Evolutionary conservation across 2,888 invertebrate genomes (phyloP).

Genomic region (Eremobia ochroleuca): DNA sequence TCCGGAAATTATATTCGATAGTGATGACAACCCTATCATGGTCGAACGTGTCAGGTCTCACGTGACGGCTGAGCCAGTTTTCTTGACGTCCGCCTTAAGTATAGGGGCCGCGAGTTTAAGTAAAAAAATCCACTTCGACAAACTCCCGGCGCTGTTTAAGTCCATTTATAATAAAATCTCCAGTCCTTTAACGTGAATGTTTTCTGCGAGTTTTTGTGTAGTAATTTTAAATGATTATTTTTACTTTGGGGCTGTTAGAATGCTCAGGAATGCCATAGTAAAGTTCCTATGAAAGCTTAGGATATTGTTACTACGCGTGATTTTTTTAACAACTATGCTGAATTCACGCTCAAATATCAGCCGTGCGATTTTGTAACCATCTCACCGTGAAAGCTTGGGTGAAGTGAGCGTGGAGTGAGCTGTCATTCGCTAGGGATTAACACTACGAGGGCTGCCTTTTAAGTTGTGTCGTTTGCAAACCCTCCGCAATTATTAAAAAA

Average conservation of each 20-base stretch:
- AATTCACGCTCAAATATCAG: slow-evolving; percentile 13
- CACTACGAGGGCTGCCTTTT: too few relatives aligned
- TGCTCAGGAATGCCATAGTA: slow-evolving; percentile 17
- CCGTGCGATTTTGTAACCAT: too few relatives aligned
- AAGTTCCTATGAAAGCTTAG: slow-evolving; percentile 33
- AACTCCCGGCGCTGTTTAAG: slow-evolving; percentile 78
- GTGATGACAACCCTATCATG: slow-evolving; percentile 84
- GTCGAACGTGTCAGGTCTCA: slow-evolving; percentile 75
- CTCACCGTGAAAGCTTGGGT: too few relatives aligned
- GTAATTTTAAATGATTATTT: slow-evolving; percentile 27
- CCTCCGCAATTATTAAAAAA: too few relatives aligned
- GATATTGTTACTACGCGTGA: neutral
- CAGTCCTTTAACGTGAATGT: slow-evolving; percentile 69
- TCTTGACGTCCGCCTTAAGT: slow-evolving; percentile 61
- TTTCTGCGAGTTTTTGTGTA: slow-evolving; percentile 23
- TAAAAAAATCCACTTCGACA: slow-evolving; percentile 76
- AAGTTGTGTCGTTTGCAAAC: too few relatives aligned
- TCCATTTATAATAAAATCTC: slow-evolving; percentile 79
- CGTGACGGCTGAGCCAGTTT: slow-evolving; percentile 54
- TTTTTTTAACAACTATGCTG: slow-evolving; percentile 12
- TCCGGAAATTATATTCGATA: slow-evolving; percentile 88
- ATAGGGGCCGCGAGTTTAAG: slow-evolving; percentile 69
- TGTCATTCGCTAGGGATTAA: too few relatives aligned
- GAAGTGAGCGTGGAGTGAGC: too few relatives aligned
- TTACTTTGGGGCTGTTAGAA: slow-evolving; percentile 31